phyloP scores from a whole-genome alignment of 2,888 invertebrate species.

The Rhagonycha lutea region DNA sequence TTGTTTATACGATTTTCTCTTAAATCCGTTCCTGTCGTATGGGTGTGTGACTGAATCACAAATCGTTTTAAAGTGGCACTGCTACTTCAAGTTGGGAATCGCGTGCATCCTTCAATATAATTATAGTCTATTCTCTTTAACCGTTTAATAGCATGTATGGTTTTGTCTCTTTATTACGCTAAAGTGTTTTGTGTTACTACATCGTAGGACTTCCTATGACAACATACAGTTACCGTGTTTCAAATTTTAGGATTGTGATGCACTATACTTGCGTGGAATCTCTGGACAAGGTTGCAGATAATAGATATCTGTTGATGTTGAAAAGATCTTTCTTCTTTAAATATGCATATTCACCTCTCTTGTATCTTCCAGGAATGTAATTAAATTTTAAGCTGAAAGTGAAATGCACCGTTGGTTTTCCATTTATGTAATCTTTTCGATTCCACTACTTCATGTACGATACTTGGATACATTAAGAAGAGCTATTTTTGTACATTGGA shows the following conservation, averaged over 20 bases:
- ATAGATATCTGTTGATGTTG: neutral
- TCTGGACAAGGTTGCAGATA: neutral
- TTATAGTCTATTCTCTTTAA: slow-evolving; percentile 41
- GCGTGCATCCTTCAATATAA: slow-evolving; percentile 39
- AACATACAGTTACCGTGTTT: neutral
- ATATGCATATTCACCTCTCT: neutral
- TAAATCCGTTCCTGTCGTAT: slow-evolving; percentile 40
- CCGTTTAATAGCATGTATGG: slow-evolving; percentile 37
- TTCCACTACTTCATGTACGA: neutral
- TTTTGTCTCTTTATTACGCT: slow-evolving; percentile 38
- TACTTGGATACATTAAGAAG: neutral
- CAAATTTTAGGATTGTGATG: neutral
- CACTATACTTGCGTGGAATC: neutral
- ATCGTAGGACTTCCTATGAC: slow-evolving; percentile 8
- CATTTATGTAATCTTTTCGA: neutral
- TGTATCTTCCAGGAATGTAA: neutral
- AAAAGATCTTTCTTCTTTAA: neutral
- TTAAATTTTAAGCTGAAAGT: neutral
- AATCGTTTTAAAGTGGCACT: slow-evolving; percentile 45
- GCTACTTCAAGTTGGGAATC: slow-evolving; percentile 38
- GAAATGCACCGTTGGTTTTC: neutral
- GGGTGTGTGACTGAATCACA: slow-evolving; percentile 43
- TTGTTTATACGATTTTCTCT: slow-evolving; percentile 7
- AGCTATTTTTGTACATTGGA: neutral
- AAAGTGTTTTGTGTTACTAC: slow-evolving; percentile 28